Evolutionary conservation across 2,888 invertebrate species (phyloP), one percentile per base, ranked within the genome.

Genomic region (Tipula confusa): DNA sequence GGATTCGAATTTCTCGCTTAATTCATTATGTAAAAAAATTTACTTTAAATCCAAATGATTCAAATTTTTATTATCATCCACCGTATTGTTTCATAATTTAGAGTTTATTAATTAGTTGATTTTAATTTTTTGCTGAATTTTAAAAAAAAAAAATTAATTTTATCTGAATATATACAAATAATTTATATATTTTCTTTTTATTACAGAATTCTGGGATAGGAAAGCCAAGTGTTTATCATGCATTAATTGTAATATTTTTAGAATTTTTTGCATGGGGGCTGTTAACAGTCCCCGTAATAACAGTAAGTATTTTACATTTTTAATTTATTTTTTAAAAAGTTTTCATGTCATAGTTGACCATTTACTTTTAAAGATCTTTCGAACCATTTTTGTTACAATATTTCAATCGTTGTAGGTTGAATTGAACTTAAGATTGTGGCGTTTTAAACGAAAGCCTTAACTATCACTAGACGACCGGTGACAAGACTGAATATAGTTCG

Each of bases 221-320:
- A 86, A 95, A 96, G 90, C 98, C 99, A 85, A 97, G 97, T 89
- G 95, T 99, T 85, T 98, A 97, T 91, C 99, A 99, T 93, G 99
- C 99, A 85, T 92, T 99, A 89, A 95, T 99, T 89, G 98, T 99
- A 88, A 99, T 99, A 91, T 99, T 99, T 92, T 92, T 99, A 90
- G 99, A 99, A 91, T 99, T 99, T 91, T 99, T 99, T 91, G 98
- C 99, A 86, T 99, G 99, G 99, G 99, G 99, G 83, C 93, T 99
- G 86, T 93, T 99, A 86, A 99, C 99, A 85, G 97, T 98, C 93
- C 99, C 99, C 84, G 96, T 99, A 88, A 99, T 99, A 89, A 91
- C 88, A 85, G 89, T 89, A 86, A 88, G 88, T 86, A 84, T 24
- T 28, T 24, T 38, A 82, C 29, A 15, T 28, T 82, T 36, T 82